Percentiles rank a stretch among this genome's conserved stretches.
Evolutionary conservation across 2,113 vertebrate species (phyloP).

Genomic region (Canis aureus): DNA sequence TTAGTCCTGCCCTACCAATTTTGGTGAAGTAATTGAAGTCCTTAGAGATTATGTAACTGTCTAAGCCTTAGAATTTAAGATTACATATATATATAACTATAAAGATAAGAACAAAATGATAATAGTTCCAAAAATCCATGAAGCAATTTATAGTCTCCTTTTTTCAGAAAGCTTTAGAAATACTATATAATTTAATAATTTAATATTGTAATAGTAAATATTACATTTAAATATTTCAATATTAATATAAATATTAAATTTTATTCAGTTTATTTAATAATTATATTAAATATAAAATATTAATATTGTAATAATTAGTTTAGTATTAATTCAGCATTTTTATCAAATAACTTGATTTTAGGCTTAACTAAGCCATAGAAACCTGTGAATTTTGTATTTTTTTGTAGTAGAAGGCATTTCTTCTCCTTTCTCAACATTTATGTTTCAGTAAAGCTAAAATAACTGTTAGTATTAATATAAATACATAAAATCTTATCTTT

Average conservation of each 20-base stretch:
- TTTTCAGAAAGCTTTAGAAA: constrained; percentile 2
- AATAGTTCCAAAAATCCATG: neutral
- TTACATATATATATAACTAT: neutral
- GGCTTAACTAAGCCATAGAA: neutral
- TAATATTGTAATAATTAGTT: neutral
- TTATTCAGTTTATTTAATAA: neutral
- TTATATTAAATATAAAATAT: neutral
- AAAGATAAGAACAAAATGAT: neutral
- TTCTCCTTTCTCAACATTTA: neutral
- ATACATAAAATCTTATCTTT: neutral
- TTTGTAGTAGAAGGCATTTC: neutral
- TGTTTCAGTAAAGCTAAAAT: neutral
- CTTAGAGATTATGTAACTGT: neutral
- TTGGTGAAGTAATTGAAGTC: neutral
- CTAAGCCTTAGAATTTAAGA: neutral
- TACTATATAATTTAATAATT: neutral
- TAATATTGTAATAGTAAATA: neutral
- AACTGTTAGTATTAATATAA: constrained; percentile 16
- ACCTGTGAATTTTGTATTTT: neutral
- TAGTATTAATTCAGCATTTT: neutral
- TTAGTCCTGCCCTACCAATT: neutral
- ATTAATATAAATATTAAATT: too few species aligned
- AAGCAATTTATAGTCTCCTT: neutral
- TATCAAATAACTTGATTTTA: constrained; percentile 12
- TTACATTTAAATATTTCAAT: too few species aligned